Base-by-base conservation (phyloP, 1,140 invertebrate species). In the Listronotus oregonensis region DNA sequence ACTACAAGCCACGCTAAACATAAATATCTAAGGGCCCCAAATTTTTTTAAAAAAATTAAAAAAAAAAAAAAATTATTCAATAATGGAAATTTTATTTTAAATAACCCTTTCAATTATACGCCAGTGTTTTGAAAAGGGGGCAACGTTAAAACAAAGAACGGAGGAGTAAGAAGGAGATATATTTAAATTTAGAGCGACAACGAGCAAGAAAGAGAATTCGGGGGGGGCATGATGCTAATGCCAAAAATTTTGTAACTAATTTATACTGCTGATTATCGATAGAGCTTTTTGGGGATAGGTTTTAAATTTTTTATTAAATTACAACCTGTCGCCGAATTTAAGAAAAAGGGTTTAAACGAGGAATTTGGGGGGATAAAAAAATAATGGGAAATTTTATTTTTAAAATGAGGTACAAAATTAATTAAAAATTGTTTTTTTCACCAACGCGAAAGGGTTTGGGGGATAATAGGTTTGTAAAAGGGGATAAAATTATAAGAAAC, bases 201-300 rank as follows among this genome's bases (percentile, higher is more conserved):
- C 6, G 10, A 49, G 40, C 15, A 31, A 49, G 56, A 59, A 18
- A 17, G 54, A 57, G 43, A 57, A 57, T 44, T 31, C 17, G 39
- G 21, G 21, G 51, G 61, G 50, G 21, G 46, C 58, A 58, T 65
- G 67, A 66, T 63, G 64, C 67, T 69, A 69, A 69, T 71, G 70
- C 67, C 64, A 63, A 69, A n/a, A 71, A 69, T 71, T 71, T 64
- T 71, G 70, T 71, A 67, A 69, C 61, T 69, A 71, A 71, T 71
- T 71, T 71, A 66, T 57, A 51, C 42, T 55, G 21, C 43, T 63
- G 60, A 69, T 71, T 71, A 71, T 65, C 60, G 67, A 64, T 62
- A 69, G 49, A 67, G 56, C 51, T 55, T 54, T n/a, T 62, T 34
- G 62, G 54, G 52, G 52, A 64, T 64, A 64, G 52, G 62, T 56